Evolutionary conservation across 2,888 invertebrate genomes (phyloP).

Genomic region (Drosophila suboccidentalis): DNA sequence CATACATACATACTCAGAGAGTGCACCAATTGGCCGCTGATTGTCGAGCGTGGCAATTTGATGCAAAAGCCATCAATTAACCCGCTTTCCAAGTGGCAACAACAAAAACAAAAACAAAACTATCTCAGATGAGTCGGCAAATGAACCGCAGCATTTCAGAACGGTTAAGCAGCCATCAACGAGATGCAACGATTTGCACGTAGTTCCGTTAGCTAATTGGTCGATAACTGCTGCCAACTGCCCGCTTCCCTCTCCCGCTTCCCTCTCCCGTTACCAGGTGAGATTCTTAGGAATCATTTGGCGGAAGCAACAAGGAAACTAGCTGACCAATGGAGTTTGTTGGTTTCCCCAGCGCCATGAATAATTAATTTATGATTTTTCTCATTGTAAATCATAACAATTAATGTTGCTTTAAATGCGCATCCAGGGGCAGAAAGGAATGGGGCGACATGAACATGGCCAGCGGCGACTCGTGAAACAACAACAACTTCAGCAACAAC

Average conservation of each 20-base stretch:
- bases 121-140: conserved; percentile 57
- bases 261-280: not conserved
- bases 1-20: not conserved
- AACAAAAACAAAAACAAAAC: conserved; percentile 44
- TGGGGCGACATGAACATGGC: conserved; percentile 41
- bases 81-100: conserved; percentile 67
- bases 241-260: not conserved
- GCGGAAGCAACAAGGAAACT: conserved; percentile 39
- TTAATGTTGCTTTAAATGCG: conserved; percentile 72
- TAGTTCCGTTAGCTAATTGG: conserved; percentile 80
- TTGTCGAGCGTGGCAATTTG: conserved; percentile 76
- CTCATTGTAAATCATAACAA: conserved; percentile 82
- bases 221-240: conserved; percentile 39
- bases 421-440: conserved; percentile 9
- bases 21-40: conserved; percentile 53
- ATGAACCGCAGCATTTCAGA: conserved; percentile 46
- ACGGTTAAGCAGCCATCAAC: conserved; percentile 60
- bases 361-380: conserved; percentile 77
- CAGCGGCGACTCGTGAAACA: conserved; percentile 34
- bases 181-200: conserved; percentile 79
- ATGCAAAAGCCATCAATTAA: conserved; percentile 82
- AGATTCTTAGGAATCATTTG: conserved; percentile 30
- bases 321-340: conserved; percentile 16
- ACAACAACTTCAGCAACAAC: conserved; percentile 21
- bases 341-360: conserved; percentile 38